phyloP scores from a whole-genome alignment of 1,140 invertebrate genomes.

The Pissodes strobi region DNA sequence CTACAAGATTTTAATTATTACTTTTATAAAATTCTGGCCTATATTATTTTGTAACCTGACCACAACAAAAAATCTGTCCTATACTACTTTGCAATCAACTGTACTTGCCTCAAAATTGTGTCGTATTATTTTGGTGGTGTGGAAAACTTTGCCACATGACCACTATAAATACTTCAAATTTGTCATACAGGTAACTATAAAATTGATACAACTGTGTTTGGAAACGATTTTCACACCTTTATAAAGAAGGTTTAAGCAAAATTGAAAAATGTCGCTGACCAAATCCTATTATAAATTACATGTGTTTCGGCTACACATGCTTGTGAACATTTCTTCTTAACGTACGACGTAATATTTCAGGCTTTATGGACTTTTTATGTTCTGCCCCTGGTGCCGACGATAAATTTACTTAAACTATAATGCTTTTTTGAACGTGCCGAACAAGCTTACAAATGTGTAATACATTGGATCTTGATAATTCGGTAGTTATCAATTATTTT shows the following conservation, averaged over 20 bases:
- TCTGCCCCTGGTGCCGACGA: constrained; percentile 9
- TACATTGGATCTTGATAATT: too few relatives aligned
- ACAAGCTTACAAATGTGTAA: not conserved
- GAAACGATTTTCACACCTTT: constrained; percentile 7
- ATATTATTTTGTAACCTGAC: too few relatives aligned
- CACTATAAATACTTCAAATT: too few relatives aligned
- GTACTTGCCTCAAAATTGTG: not conserved
- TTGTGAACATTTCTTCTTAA: constrained; percentile 31
- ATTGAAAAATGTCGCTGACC: constrained; percentile 31
- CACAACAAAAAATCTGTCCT: too few relatives aligned
- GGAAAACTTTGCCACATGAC: too few relatives aligned
- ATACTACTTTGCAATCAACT: too few relatives aligned
- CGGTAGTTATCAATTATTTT: too few relatives aligned
- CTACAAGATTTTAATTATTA: too few relatives aligned
- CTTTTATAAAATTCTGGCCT: too few relatives aligned
- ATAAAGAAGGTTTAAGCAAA: constrained; percentile 12
- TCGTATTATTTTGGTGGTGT: too few relatives aligned
- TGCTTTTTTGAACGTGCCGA: constrained; percentile 14
- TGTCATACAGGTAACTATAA: too few relatives aligned
- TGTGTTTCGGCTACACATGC: constrained; percentile 26
- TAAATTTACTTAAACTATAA: constrained; percentile 29
- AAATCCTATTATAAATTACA: constrained; percentile 33
- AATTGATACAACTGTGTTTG: constrained; percentile 2
- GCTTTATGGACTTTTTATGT: constrained; percentile 28
- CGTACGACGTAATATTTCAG: constrained; percentile 31